These are phyloP conservation scores for Athalia circularis DNA, from an alignment of 2,888 invertebrate species.

Conservation along the genomic window DNA sequence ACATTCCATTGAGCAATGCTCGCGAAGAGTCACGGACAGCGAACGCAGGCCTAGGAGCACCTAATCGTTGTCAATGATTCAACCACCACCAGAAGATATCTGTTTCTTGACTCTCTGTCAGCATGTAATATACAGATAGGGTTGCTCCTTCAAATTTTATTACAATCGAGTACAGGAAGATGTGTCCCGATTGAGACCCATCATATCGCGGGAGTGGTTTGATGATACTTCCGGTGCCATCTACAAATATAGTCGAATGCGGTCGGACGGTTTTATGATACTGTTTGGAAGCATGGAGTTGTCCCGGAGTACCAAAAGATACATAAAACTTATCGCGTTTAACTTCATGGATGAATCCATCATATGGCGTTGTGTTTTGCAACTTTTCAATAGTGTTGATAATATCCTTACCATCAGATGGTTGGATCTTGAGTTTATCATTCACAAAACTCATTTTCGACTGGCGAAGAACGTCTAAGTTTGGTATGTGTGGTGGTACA, in stretches of 20 bases:
- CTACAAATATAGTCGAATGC: conserved; percentile 31
- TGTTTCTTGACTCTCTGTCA: conserved; percentile 36
- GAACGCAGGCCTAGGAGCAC: conserved; percentile 10
- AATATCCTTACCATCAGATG: conserved; percentile 44
- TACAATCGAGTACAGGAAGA: conserved; percentile 40
- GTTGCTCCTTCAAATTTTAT: conserved; percentile 37
- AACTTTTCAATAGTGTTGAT: conserved; percentile 43
- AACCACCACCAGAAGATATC: conserved; percentile 30
- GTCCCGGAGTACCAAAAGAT: conserved; percentile 29
- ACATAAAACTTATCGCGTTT: conserved; percentile 29
- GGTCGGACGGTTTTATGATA: conserved; percentile 20
- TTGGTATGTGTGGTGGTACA: conserved; percentile 31
- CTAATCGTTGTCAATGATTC: conserved; percentile 27
- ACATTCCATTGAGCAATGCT: conserved; percentile 10
- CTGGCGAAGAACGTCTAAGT: conserved; percentile 36
- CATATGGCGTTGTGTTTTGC: conserved; percentile 19
- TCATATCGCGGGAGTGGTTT: conserved; percentile 7
- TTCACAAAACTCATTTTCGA: conserved; percentile 39
- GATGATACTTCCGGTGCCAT: conserved; percentile 40
- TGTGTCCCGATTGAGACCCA: conserved; percentile 37
- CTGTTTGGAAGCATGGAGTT: conserved; percentile 32
- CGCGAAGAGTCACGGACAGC: conserved; percentile 20
- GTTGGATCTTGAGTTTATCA: conserved; percentile 34
- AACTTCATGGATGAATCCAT: conserved; percentile 32
- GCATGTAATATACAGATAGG: conserved; percentile 28